Percentiles rank a stretch among this genome's conserved stretches.
Evolutionary conservation across 2,888 invertebrate genomes (phyloP).

Genomic region (Drosophila melanosoma): DNA sequence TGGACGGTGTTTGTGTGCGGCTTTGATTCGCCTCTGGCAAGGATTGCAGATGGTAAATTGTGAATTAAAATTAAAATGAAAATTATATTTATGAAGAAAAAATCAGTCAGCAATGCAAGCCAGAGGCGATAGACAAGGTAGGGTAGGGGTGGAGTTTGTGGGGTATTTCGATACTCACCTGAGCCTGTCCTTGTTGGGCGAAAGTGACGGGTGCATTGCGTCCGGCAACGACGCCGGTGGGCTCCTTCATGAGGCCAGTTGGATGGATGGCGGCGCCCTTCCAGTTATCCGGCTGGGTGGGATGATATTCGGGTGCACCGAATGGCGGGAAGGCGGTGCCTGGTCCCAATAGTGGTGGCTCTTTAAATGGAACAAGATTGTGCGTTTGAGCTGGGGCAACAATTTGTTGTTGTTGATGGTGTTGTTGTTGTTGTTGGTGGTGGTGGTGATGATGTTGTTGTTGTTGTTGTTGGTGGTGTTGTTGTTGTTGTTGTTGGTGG

Average conservation of each 20-base stretch:
- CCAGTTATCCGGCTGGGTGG: constrained; percentile 85
- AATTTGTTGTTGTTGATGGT: constrained; percentile 70
- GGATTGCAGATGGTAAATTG: constrained; percentile 46
- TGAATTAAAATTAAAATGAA: constrained; percentile 43
- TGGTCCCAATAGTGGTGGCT: constrained; percentile 85
- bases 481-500: constrained; percentile 21
- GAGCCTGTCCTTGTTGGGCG: constrained; percentile 84
- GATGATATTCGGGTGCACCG: constrained; percentile 85
- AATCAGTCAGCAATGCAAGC: constrained; percentile 12
- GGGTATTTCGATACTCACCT: constrained; percentile 72
- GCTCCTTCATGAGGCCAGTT: constrained; percentile 88
- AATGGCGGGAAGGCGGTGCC: constrained; percentile 84
- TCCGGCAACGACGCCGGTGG: constrained; percentile 85
- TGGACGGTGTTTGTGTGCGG: constrained; percentile 10
- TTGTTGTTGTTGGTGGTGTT: constrained; percentile 55
- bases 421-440: constrained; percentile 55
- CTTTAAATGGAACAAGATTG: constrained; percentile 85
- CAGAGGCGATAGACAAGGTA: constrained; percentile 10
- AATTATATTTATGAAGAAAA: constrained; percentile 53
- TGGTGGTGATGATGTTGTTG: constrained; percentile 48
- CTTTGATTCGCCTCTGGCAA: constrained; percentile 19
- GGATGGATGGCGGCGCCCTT: constrained; percentile 84
- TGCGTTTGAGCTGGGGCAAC: constrained; percentile 79
- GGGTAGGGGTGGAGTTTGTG: background rate
- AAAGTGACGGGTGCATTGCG: constrained; percentile 85